Evolutionary conservation across 37 sponge, comb jelly and placozoan genomes (phyloP), one percentile per base, ranked within the genome.

Genomic region (Dysidea cf. avara): DNA sequence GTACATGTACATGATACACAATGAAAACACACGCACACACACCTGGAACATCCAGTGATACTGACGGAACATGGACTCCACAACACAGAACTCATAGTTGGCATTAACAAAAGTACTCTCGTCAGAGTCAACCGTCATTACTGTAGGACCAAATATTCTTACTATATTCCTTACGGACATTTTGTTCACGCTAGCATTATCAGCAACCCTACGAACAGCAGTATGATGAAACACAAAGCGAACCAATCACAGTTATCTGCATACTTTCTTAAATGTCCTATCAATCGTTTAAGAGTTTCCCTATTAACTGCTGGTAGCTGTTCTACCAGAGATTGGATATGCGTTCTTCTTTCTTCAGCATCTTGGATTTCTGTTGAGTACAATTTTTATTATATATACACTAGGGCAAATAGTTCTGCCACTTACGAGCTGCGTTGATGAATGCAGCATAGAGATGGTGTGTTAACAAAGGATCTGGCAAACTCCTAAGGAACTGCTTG

Each of bases 381-480:
- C 0, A 39, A 9, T 9, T 43, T 9, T 43, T 12, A 43, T 12
- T 43, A 43, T 43, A 43, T 12, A 5, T 5, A 9, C 9, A 43
- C 46, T 43, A 43, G 5, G 9, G 5, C 9, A 43, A 43, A 5
- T 43, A 9, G 7, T 43, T 12, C 46, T 12, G 34, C 40, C 46
- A 56, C 87, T 54, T 61, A 88, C 89, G 50, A 16, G 81, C 37
- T 5, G 78, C 79, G 1, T 52, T 50, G 16, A 88, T 74, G 75
- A 93, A 85, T n/a, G 58, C 48, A 0, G 20, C 54, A 29, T 82
- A 82, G 54, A 88, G 80, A 0, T 61, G 24, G 17, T 80, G 77
- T 14, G 95, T 94, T 29, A 94, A 77, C 24, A 94, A 80, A 34
- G 95, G 88, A 63, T 90, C 88, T 14, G 95, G 95, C 24, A 94